Evolutionary conservation across 2,888 invertebrate species (phyloP).

Genomic region (Morpho achilles): DNA sequence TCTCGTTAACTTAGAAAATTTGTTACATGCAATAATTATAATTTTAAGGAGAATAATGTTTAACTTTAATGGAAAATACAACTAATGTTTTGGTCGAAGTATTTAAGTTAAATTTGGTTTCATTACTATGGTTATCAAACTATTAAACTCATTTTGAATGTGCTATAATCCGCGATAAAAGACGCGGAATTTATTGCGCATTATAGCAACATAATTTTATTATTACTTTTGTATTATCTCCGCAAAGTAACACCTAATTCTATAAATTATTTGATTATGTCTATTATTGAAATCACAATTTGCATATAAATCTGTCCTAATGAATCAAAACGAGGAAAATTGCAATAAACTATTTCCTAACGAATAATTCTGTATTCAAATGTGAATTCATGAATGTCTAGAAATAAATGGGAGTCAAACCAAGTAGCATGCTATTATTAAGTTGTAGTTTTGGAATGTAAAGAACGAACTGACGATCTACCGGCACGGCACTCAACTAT

Average conservation of each 20-base stretch:
- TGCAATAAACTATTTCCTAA: constrained; percentile 1
- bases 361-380: constrained; percentile 9
- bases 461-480: constrained; percentile 45
- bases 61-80: not conserved
- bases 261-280: too few relatives aligned
- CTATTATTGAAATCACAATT: not conserved
- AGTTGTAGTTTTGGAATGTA: constrained; percentile 32
- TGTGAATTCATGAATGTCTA: constrained; percentile 6
- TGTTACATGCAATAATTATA: too few relatives aligned
- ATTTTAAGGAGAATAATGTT: not conserved
- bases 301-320: not conserved
- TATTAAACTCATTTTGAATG: not conserved
- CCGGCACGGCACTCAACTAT: constrained; percentile 19
- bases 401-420: constrained; percentile 40
- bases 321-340: not conserved
- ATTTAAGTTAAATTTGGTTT: too few relatives aligned
- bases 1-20: too few relatives aligned
- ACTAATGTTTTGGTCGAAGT: too few relatives aligned
- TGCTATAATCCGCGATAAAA: too few relatives aligned
- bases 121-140: not conserved
- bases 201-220: too few relatives aligned
- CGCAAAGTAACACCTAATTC: too few relatives aligned
- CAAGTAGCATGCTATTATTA: constrained; percentile 33
- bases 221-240: too few relatives aligned
- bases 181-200: too few relatives aligned